Conservation (phyloP, 1,140 invertebrate genomes). For the Calliphora vicina region DNA sequence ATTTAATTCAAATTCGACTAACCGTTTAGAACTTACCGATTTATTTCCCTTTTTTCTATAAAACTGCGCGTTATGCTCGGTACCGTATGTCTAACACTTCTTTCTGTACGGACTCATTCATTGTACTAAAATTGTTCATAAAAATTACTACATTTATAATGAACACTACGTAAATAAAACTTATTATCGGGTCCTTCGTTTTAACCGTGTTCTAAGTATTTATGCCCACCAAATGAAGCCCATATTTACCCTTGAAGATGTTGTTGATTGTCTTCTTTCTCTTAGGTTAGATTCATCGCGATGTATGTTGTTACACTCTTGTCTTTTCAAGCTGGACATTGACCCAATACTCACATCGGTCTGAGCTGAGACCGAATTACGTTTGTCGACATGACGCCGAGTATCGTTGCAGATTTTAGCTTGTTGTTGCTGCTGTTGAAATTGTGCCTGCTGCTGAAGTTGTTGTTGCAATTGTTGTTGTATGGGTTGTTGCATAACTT, state of each 20-base stretch:
- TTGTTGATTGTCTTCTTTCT: slow-evolving; percentile 54
- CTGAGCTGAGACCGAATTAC: slow-evolving; percentile 59
- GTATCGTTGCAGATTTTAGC: slow-evolving; percentile 41
- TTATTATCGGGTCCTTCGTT: too few relatives aligned
- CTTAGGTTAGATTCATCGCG: slow-evolving; percentile 50
- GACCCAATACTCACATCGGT: slow-evolving; percentile 56
- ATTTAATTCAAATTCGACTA: too few relatives aligned
- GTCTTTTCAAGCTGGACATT: slow-evolving; percentile 48
- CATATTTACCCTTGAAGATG: slow-evolving; percentile 45
- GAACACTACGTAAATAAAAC: too few relatives aligned
- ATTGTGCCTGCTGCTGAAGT: slow-evolving; percentile 45
- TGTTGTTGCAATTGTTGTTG: slow-evolving; percentile 53
- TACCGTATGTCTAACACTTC: too few relatives aligned
- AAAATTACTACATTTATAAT: too few relatives aligned
- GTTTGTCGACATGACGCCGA: slow-evolving; percentile 47
- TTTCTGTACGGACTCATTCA: too few relatives aligned
- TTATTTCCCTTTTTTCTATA: too few relatives aligned
- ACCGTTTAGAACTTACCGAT: too few relatives aligned
- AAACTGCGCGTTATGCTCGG: too few relatives aligned
- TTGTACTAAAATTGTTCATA: too few relatives aligned
- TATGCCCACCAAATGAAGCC: too few relatives aligned
- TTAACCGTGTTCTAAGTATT: too few relatives aligned
- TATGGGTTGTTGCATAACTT: slow-evolving; percentile 53
- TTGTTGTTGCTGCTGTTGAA: slow-evolving; percentile 51
- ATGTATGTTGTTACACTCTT: slow-evolving; percentile 42